Evolutionary conservation across 2,888 invertebrate genomes (phyloP).

Genomic region (Bedellia somnulentella): DNA sequence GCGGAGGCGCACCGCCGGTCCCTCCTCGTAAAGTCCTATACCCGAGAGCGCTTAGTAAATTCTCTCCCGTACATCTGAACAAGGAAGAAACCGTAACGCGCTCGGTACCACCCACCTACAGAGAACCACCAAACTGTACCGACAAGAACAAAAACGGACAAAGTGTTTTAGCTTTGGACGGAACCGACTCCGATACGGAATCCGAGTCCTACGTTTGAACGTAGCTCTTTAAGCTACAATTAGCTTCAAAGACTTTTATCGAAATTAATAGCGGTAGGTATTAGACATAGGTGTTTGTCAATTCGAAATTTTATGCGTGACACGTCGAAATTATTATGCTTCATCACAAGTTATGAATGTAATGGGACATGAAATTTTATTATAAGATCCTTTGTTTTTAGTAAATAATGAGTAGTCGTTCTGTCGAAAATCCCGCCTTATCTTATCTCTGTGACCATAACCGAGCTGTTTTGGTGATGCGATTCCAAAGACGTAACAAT

Average conservation of each 20-base stretch:
- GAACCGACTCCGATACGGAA: slow-evolving; percentile 52
- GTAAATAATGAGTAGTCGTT: no score
- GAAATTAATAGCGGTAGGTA: background rate
- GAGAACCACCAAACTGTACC: slow-evolving; percentile 35
- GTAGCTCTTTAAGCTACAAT: slow-evolving; percentile 13
- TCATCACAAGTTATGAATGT: background rate
- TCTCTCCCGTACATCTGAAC: slow-evolving; percentile 67
- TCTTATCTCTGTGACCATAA: slow-evolving; percentile 52
- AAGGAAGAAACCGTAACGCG: slow-evolving; percentile 55
- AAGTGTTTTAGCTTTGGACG: slow-evolving; percentile 40
- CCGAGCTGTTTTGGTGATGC: slow-evolving; percentile 56
- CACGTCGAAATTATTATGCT: slow-evolving; percentile 1
- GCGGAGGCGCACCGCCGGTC: slow-evolving; percentile 61
- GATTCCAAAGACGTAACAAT: slow-evolving; percentile 59
- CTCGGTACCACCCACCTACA: slow-evolving; percentile 46
- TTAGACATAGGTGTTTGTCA: background rate
- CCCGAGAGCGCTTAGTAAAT: slow-evolving; percentile 58
- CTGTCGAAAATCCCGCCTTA: slow-evolving; percentile 57
- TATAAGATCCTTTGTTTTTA: no score
- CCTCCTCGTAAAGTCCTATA: slow-evolving; percentile 59
- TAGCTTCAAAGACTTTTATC: slow-evolving; percentile 6
- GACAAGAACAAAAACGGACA: slow-evolving; percentile 25
- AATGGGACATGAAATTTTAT: no score
- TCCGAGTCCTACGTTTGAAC: slow-evolving; percentile 51
- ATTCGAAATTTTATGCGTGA: slow-evolving; percentile 1